These are phyloP conservation scores for Chrysodeixis includens DNA, from an alignment of 2,888 invertebrate genomes.

Conservation along the genomic window DNA sequence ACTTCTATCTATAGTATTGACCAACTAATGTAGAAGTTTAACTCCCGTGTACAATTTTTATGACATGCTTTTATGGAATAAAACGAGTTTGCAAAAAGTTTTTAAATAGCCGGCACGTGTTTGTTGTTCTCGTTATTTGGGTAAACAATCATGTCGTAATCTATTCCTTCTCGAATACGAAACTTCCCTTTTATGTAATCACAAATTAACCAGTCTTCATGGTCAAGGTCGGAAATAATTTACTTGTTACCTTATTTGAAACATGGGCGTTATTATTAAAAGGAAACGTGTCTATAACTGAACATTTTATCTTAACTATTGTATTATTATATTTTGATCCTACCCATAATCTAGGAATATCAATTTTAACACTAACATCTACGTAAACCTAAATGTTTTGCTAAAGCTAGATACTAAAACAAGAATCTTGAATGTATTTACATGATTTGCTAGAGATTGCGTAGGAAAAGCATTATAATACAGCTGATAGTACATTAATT, in stretches of 20 bases:
- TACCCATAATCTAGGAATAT: too few relatives aligned
- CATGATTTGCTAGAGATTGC: neutral
- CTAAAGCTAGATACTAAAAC: too few relatives aligned
- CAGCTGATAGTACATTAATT: slow-evolving; percentile 27
- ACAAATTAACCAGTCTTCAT: neutral
- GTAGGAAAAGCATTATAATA: slow-evolving; percentile 11
- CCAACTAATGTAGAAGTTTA: too few relatives aligned
- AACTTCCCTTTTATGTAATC: slow-evolving; percentile 6
- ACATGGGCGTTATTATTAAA: too few relatives aligned
- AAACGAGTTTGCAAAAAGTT: neutral
- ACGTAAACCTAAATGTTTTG: too few relatives aligned
- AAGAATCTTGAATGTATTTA: too few relatives aligned
- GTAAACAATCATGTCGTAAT: neutral
- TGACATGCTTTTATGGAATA: too few relatives aligned
- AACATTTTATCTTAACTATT: too few relatives aligned
- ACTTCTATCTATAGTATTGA: slow-evolving; percentile 15
- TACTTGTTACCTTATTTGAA: neutral
- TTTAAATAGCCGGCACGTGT: neutral
- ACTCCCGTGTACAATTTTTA: too few relatives aligned
- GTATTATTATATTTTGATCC: too few relatives aligned
- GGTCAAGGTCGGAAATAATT: neutral
- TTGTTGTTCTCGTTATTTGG: too few relatives aligned
- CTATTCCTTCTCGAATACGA: neutral
- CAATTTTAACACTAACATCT: too few relatives aligned
- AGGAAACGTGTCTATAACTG: neutral